Evolutionary conservation across 2,888 invertebrate genomes (phyloP).

Genomic region (Nemotelus nigrinus): DNA sequence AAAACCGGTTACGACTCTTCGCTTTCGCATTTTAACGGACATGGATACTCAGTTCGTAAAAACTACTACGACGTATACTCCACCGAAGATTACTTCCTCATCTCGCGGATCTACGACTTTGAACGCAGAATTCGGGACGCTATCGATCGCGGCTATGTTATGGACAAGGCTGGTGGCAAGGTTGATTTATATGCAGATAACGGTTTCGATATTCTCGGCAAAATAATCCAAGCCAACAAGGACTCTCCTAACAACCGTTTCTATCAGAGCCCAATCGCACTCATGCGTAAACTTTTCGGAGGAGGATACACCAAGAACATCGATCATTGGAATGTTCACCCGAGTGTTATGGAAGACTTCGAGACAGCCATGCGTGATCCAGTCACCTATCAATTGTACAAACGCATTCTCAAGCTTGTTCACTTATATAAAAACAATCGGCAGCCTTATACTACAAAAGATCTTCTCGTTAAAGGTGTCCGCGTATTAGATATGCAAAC

Average conservation of each 20-base stretch:
- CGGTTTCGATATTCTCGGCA: conserved; percentile 67
- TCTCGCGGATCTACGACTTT: conserved; percentile 62
- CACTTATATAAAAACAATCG: conserved; percentile 69
- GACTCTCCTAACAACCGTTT: conserved; percentile 52
- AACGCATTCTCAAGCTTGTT: conserved; percentile 71
- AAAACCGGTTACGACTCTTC: conserved; percentile 73
- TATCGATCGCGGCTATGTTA: conserved; percentile 66
- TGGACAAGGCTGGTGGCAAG: conserved; percentile 54
- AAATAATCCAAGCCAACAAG: conserved; percentile 66
- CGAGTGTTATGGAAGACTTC: conserved; percentile 71
- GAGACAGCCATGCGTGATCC: conserved; percentile 75
- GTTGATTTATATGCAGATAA: conserved; percentile 60
- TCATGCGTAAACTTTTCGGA: conserved; percentile 31
- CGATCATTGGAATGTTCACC: conserved; percentile 60
- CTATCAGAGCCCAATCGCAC: conserved; percentile 8
- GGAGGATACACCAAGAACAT: conserved; percentile 52
- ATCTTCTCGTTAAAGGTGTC: conserved; percentile 72
- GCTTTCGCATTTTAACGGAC: conserved; percentile 72
- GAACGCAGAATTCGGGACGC: conserved; percentile 66
- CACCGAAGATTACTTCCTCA: conserved; percentile 60
- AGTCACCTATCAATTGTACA: conserved; percentile 74
- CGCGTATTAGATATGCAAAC: conserved; percentile 72
- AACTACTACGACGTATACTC: conserved; percentile 68
- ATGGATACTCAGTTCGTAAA: conserved; percentile 73
- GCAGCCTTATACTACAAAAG: conserved; percentile 71